Evolutionary conservation across 1,140 invertebrate species (phyloP).

Genomic region (Diorhabda sublineata): DNA sequence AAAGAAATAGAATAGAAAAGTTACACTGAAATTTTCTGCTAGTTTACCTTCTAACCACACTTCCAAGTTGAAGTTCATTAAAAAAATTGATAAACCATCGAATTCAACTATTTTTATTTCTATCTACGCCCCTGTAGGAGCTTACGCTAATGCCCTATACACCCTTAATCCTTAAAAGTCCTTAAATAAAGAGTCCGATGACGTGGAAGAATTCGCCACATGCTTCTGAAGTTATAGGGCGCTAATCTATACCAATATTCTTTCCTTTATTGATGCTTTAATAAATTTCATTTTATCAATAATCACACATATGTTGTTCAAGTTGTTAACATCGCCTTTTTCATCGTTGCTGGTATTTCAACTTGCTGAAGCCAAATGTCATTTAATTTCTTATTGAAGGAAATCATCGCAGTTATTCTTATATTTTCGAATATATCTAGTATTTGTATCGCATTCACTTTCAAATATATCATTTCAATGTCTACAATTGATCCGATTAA

Average conservation of each 20-base stretch:
- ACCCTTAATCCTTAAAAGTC: conserved; percentile 24
- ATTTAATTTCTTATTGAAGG: too few relatives aligned
- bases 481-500: too few relatives aligned
- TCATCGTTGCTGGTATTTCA: too few relatives aligned
- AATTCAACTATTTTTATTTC: neutral
- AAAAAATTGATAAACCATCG: neutral
- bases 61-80: too few relatives aligned
- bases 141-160: conserved; percentile 10
- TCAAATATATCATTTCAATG: too few relatives aligned
- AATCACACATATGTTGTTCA: neutral
- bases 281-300: neutral
- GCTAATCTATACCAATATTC: conserved; percentile 23
- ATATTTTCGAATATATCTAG: too few relatives aligned
- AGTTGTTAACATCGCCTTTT: too few relatives aligned
- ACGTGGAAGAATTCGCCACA: conserved; percentile 37
- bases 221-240: conserved; percentile 25
- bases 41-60: neutral
- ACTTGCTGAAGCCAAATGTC: too few relatives aligned
- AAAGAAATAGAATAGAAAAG: neutral
- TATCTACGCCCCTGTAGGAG: neutral
- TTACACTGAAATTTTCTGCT: neutral
- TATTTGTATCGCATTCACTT: too few relatives aligned
- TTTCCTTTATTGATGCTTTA: neutral
- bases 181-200: conserved; percentile 28
- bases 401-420: too few relatives aligned